Percentiles rank a stretch among this genome's conserved stretches.
phyloP scores from a whole-genome alignment of 2,113 vertebrate genomes.

The Heterochromis multidens region DNA sequence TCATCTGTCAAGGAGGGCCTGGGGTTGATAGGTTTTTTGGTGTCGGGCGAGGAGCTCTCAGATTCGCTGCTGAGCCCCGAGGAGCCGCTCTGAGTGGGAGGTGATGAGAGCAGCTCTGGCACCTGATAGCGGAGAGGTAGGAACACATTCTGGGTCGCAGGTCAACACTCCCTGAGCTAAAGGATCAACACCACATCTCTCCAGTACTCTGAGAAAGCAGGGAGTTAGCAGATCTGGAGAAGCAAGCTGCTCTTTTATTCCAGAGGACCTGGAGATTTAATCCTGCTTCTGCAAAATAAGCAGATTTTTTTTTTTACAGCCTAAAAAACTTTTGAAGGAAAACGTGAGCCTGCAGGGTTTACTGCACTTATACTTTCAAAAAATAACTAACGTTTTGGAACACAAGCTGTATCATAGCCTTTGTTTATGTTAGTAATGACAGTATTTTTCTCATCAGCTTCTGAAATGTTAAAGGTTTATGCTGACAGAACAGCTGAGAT shows the following conservation, averaged over 20 bases:
- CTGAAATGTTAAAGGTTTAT: not conserved
- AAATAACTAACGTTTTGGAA: not conserved
- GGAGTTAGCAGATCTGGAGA: not conserved
- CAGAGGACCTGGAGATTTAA: not conserved
- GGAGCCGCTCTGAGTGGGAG: not conserved
- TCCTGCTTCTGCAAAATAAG: not conserved
- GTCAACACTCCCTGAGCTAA: not conserved
- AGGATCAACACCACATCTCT: not conserved
- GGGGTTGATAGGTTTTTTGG: not conserved
- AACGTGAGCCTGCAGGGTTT: not conserved
- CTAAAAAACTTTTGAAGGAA: not conserved
- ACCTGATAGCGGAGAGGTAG: not conserved
- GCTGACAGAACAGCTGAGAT: no score
- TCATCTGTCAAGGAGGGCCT: not conserved
- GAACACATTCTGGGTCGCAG: not conserved
- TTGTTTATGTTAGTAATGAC: not conserved
- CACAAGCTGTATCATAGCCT: rapidly evolving
- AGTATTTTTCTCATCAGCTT: not conserved
- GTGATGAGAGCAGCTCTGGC: slow-evolving; percentile 1
- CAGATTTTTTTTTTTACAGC: not conserved
- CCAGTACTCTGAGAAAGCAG: not conserved
- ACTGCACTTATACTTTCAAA: not conserved
- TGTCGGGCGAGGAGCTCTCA: not conserved
- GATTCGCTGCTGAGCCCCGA: not conserved
- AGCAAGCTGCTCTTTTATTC: not conserved